Percentiles rank a stretch among this genome's conserved stretches.
Evolutionary conservation across 2,888 invertebrate species (phyloP).

Genomic region (Carcina quercana): DNA sequence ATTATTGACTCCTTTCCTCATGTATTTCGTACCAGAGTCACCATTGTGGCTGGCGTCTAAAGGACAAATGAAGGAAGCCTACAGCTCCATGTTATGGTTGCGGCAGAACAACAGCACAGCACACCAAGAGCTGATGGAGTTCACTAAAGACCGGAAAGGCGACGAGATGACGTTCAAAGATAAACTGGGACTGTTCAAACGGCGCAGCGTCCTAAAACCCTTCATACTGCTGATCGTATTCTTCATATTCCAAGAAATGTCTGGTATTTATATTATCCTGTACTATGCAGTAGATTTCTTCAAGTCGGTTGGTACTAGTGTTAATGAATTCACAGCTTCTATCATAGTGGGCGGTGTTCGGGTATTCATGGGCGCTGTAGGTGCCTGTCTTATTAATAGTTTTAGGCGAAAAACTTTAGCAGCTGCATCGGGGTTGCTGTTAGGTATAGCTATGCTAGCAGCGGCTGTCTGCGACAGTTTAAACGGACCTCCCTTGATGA

Average conservation of each 20-base stretch:
- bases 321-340: conserved; percentile 80
- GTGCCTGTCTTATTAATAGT: conserved; percentile 78
- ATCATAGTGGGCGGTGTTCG: conserved; percentile 80
- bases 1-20: conserved; percentile 69
- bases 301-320: conserved; percentile 77
- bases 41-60: conserved; percentile 79
- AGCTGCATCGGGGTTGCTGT: conserved; percentile 77
- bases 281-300: conserved; percentile 84
- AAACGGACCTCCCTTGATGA: conserved; percentile 60
- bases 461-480: conserved; percentile 76
- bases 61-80: conserved; percentile 75
- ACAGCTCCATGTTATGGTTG: conserved; percentile 78
- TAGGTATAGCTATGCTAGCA: conserved; percentile 78
- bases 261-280: conserved; percentile 82
- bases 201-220: conserved; percentile 78
- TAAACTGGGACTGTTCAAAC: conserved; percentile 56
- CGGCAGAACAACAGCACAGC: conserved; percentile 76
- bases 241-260: conserved; percentile 81
- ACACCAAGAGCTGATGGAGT: conserved; percentile 77
- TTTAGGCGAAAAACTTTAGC: conserved; percentile 78
- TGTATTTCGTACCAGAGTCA: conserved; percentile 80
- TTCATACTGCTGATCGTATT: conserved; percentile 78
- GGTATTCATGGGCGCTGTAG: conserved; percentile 78
- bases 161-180: conserved; percentile 54
- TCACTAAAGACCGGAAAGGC: conserved; percentile 61